Evolutionary conservation across 2,888 invertebrate species (phyloP).

Genomic region (Phalera bucephala): DNA sequence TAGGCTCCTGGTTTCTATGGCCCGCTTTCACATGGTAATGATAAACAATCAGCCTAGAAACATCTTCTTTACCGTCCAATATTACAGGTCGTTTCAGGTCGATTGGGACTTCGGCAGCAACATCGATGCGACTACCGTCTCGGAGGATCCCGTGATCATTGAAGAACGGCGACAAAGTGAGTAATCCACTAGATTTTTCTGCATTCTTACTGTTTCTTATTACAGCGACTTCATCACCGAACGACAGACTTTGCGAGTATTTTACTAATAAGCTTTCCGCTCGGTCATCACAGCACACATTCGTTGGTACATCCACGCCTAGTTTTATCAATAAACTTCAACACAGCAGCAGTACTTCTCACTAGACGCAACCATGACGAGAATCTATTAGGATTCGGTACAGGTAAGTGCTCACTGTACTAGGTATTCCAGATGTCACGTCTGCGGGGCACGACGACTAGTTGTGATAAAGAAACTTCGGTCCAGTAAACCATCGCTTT

Average conservation of each 20-base stretch:
- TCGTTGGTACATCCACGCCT: neutral
- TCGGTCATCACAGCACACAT: neutral
- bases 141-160: constrained; percentile 14
- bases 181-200: neutral
- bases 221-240: neutral
- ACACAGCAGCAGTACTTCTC: too few relatives aligned
- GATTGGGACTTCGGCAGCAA: constrained; percentile 6
- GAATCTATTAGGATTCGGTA: constrained; percentile 1
- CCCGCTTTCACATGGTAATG: constrained; percentile 7
- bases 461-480: constrained; percentile 1
- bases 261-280: neutral
- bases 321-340: too few relatives aligned
- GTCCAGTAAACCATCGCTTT: constrained; percentile 4
- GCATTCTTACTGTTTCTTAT: neutral
- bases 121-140: constrained; percentile 14
- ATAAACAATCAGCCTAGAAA: constrained; percentile 9
- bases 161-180: constrained; percentile 7
- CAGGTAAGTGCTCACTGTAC: too few relatives aligned
- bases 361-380: too few relatives aligned
- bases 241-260: neutral
- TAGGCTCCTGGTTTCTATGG: neutral
- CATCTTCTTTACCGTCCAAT: constrained; percentile 12
- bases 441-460: too few relatives aligned
- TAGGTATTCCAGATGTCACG: too few relatives aligned
- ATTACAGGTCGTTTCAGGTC: constrained; percentile 17